phyloP scores from a whole-genome alignment of 37 sponge, comb jelly and placozoan species.

The Oscarella lobularis region DNA sequence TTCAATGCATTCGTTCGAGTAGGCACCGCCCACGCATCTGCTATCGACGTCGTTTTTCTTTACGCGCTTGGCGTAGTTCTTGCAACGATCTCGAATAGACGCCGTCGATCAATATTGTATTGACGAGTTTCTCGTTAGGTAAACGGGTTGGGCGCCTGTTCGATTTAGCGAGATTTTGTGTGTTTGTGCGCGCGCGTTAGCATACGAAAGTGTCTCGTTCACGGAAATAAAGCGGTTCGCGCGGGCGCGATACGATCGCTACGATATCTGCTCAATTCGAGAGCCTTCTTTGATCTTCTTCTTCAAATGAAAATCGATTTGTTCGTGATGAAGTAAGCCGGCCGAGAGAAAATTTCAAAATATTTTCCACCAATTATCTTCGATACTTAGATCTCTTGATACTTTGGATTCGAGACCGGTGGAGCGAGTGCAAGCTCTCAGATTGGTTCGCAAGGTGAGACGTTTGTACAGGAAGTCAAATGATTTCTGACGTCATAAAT shows the following conservation, averaged over 20 bases:
- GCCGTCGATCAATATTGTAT: too few species aligned
- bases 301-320: neutral
- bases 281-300: neutral
- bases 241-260: neutral
- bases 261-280: neutral
- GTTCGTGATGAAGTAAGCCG: neutral
- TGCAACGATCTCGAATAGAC: neutral
- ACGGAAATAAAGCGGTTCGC: neutral
- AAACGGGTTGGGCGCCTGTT: neutral
- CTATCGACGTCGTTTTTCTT: too few species aligned
- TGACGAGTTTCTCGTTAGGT: too few species aligned
- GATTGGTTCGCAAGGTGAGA: conserved; percentile 69
- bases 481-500: too few species aligned
- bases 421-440: conserved; percentile 65
- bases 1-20: neutral
- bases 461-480: too few species aligned
- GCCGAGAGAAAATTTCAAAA: too few species aligned
- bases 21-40: too few species aligned
- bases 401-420: conserved; percentile 32
- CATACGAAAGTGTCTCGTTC: neutral
- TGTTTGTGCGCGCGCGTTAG: neutral
- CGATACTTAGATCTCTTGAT: conserved; percentile 28
- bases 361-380: too few species aligned
- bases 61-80: neutral
- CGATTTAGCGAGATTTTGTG: neutral